Evolutionary conservation across 2,888 invertebrate genomes (phyloP).

Genomic region (Eupithecia pulchellata): DNA sequence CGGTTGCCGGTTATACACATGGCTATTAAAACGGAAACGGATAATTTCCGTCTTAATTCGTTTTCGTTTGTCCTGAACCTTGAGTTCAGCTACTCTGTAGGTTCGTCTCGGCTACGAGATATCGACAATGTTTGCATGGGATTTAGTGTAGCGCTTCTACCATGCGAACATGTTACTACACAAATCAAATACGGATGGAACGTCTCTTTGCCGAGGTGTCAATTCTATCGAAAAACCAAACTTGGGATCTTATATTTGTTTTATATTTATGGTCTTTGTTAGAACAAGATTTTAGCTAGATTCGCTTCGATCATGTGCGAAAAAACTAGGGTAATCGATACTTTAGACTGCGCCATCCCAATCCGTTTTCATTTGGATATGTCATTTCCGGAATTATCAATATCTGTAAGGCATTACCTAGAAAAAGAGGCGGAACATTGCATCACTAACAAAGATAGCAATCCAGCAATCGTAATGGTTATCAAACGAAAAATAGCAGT

Average conservation of each 20-base stretch:
- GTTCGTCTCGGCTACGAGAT: no score
- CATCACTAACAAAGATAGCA: not conserved
- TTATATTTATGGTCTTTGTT: not conserved
- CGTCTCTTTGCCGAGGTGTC: not conserved
- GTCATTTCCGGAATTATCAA: not conserved
- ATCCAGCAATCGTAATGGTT: not conserved
- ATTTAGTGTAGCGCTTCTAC: no score
- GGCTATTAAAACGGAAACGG: not conserved
- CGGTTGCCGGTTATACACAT: slow-evolving; percentile 1
- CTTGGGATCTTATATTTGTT: not conserved
- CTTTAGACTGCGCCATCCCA: not conserved
- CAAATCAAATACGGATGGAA: no score
- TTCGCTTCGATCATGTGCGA: not conserved
- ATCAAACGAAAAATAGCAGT: not conserved
- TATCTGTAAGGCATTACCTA: not conserved
- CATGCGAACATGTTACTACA: no score
- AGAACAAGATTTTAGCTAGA: not conserved
- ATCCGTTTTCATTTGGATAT: not conserved
- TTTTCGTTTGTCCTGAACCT: not conserved
- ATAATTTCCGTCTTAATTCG: not conserved
- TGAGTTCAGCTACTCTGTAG: not conserved
- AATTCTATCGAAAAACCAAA: not conserved
- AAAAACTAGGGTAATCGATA: not conserved
- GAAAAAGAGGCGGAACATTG: not conserved
- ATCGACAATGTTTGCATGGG: no score